Percentiles rank a stretch among this genome's conserved stretches.
phyloP scores from a whole-genome alignment of 2,113 vertebrate genomes.

The Megaceryle torquata region DNA sequence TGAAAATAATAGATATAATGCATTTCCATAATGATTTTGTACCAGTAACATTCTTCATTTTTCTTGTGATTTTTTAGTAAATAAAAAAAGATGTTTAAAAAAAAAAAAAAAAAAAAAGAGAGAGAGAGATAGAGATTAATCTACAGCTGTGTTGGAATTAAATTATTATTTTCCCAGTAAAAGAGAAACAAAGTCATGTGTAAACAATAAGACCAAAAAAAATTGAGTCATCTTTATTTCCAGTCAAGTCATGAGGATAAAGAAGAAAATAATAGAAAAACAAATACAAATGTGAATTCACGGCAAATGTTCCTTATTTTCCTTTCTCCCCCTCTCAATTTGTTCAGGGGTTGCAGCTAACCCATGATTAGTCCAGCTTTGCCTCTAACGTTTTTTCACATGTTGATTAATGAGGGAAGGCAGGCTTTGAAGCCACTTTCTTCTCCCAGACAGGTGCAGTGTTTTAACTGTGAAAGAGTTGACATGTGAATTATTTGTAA shows the following conservation, averaged over 20 bases:
- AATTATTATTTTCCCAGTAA: background rate
- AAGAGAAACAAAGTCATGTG: background rate
- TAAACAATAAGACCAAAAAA: background rate
- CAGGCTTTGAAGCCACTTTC: conserved; percentile 77
- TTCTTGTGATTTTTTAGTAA: background rate
- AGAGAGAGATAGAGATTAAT: background rate
- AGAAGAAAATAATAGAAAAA: background rate
- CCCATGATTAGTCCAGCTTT: conserved; percentile 21
- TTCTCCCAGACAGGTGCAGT: conserved; percentile 74
- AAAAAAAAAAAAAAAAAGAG: background rate
- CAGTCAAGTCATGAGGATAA: background rate
- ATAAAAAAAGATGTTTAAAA: background rate
- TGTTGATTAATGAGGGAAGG: conserved; percentile 63
- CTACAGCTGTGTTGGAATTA: background rate
- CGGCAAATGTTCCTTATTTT: conserved; percentile 18
- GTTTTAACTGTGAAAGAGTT: conserved; percentile 77
- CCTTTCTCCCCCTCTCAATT: background rate
- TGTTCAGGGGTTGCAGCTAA: conserved; percentile 7
- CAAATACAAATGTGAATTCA: background rate
- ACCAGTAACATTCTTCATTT: background rate
- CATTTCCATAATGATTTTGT: background rate
- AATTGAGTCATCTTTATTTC: background rate
- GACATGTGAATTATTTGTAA: conserved; percentile 77
- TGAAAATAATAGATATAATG: background rate
- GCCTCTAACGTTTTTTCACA: conserved; percentile 27